Evolutionary conservation across 1,140 invertebrate genomes (phyloP).

Genomic region (Ridgeia piscesae): DNA sequence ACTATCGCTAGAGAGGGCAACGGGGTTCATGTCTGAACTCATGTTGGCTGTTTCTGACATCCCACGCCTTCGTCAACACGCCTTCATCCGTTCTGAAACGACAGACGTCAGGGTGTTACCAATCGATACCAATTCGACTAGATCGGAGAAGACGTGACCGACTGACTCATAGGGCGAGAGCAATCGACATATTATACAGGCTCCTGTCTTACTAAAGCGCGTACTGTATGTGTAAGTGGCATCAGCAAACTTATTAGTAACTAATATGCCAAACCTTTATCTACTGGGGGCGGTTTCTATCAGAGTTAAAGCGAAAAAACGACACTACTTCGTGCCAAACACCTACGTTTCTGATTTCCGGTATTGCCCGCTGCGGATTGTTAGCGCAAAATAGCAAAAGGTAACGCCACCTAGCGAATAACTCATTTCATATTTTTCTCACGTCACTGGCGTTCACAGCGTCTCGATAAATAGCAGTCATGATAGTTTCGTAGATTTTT

Average conservation of each 20-base stretch:
- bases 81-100: slow-evolving; percentile 8
- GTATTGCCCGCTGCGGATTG: background rate
- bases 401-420: background rate
- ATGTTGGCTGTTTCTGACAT: slow-evolving; percentile 23
- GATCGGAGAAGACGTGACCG: background rate
- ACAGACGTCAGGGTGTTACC: background rate
- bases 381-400: background rate
- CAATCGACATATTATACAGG: background rate
- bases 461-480: no score
- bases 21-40: slow-evolving; percentile 38
- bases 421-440: no score
- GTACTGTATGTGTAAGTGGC: background rate
- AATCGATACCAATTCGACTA: background rate
- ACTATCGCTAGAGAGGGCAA: slow-evolving; percentile 48
- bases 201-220: background rate
- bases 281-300: background rate
- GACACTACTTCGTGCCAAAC: background rate
- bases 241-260: background rate
- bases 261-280: background rate
- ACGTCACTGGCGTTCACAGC: no score
- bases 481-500: no score
- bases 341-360: background rate
- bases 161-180: background rate
- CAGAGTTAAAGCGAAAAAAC: background rate
- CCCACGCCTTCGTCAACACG: background rate